A percentile compares a stretch with the other conserved stretches of the same genome.
Evolutionary conservation across 2,888 invertebrate genomes (phyloP).

Genomic region (Opisthograptis luteolata): DNA sequence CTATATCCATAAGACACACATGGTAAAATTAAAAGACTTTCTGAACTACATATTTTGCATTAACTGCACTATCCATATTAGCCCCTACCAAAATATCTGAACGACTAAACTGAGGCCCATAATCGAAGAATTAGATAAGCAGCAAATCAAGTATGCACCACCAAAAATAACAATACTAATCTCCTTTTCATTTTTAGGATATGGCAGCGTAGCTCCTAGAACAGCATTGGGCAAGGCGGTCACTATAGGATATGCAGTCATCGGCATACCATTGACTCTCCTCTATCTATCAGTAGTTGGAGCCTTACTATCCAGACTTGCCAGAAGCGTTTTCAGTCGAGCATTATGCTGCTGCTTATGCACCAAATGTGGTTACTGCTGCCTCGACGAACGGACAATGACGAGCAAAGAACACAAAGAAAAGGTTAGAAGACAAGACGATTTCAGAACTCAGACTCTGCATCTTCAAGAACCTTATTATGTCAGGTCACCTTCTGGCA

Average conservation of each 20-base stretch:
- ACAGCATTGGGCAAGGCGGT: conserved; percentile 96
- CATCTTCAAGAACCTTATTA: conserved; percentile 89
- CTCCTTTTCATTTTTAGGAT: conserved; percentile 85
- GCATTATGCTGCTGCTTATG: conserved; percentile 94
- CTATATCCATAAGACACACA: too few relatives aligned
- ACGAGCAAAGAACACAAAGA: conserved; percentile 91
- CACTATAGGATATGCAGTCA: conserved; percentile 94
- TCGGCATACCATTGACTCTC: conserved; percentile 94
- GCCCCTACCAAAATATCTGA: too few relatives aligned
- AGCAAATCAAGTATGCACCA: too few relatives aligned
- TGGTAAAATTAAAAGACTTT: too few relatives aligned
- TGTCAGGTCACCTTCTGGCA: conserved; percentile 83
- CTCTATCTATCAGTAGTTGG: conserved; percentile 95
- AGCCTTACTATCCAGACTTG: conserved; percentile 92
- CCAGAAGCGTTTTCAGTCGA: conserved; percentile 91
- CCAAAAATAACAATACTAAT: neutral
- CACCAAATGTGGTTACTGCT: conserved; percentile 94
- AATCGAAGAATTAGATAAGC: too few relatives aligned
- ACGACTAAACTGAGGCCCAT: too few relatives aligned
- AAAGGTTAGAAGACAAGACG: conserved; percentile 89
- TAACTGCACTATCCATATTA: too few relatives aligned
- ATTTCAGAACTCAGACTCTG: conserved; percentile 85
- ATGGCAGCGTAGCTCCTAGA: conserved; percentile 95
- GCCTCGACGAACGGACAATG: conserved; percentile 93
- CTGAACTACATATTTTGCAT: too few relatives aligned